Conservation (phyloP, 2,113 vertebrate genomes). For the Ictalurus punctatus region DNA sequence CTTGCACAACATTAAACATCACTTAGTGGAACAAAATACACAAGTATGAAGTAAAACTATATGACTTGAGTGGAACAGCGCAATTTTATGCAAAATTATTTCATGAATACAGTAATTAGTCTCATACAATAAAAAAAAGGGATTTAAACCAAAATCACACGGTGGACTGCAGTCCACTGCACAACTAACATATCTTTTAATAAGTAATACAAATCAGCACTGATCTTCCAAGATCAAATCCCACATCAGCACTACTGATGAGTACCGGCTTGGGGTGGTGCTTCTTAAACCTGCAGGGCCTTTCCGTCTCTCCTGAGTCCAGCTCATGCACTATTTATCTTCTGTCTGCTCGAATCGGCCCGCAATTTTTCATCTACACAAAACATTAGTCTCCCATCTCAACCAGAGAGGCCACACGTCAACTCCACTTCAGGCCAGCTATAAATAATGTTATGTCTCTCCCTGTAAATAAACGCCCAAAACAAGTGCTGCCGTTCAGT, state of each 20-base stretch:
- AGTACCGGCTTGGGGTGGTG: not conserved
- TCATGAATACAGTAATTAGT: not conserved
- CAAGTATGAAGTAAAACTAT: not conserved
- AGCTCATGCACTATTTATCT: conserved; percentile 65
- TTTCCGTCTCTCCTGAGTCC: conserved; percentile 51
- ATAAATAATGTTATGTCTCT: conserved; percentile 56
- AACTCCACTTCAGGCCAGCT: conserved; percentile 57
- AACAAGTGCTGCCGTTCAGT: conserved; percentile 57
- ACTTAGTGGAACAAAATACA: not conserved
- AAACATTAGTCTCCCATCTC: conserved; percentile 60
- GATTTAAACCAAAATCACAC: not conserved
- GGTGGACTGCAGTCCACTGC: not conserved
- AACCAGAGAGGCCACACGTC: conserved; percentile 57
- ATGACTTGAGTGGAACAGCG: not conserved
- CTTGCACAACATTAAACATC: not conserved
- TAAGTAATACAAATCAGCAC: conserved; percentile 7
- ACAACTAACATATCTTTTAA: conserved; percentile 3
- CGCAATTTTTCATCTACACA: conserved; percentile 61
- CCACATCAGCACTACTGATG: conserved; percentile 27
- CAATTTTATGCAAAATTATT: not conserved
- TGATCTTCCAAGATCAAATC: conserved; percentile 7
- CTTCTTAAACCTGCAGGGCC: conserved; percentile 40
- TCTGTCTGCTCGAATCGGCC: conserved; percentile 57
- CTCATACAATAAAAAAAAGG: not conserved
- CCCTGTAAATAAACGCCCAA: conserved; percentile 53